Conservation (phyloP, 1,140 invertebrate genomes). For the Rhagoletis pomonella region DNA sequence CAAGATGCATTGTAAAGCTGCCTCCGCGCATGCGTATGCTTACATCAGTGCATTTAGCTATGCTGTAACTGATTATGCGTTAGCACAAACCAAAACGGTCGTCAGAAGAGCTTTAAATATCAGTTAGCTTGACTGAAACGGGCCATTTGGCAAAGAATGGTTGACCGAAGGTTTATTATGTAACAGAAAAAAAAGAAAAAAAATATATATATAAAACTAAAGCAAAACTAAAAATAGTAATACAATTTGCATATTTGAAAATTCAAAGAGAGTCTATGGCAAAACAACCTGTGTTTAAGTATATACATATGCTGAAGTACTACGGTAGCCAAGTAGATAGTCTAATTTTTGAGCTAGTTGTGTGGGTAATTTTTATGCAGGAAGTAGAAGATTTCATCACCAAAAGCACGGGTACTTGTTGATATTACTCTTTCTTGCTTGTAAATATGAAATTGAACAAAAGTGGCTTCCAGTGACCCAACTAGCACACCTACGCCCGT, state of each 20-base stretch:
- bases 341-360: too few species aligned
- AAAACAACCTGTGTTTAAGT: neutral
- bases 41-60: slow-evolving; percentile 50
- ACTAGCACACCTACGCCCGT: too few species aligned
- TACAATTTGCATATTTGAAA: neutral
- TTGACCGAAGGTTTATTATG: neutral
- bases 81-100: neutral
- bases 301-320: too few species aligned
- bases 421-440: too few species aligned
- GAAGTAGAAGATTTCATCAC: too few species aligned
- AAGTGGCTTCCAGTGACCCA: too few species aligned
- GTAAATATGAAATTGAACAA: too few species aligned
- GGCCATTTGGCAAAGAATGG: slow-evolving; percentile 18
- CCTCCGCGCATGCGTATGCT: neutral
- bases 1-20: too few species aligned
- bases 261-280: neutral
- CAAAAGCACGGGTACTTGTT: too few species aligned
- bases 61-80: slow-evolving; percentile 39
- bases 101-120: slow-evolving; percentile 6
- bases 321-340: too few species aligned
- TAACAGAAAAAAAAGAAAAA: neutral
- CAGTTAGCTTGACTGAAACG: neutral
- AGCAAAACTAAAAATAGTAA: neutral
- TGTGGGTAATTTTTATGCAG: too few species aligned
- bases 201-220: neutral